These are phyloP conservation scores for Ennomos fuscantarius DNA, from an alignment of 2,888 invertebrate species.

Conservation along the genomic window DNA sequence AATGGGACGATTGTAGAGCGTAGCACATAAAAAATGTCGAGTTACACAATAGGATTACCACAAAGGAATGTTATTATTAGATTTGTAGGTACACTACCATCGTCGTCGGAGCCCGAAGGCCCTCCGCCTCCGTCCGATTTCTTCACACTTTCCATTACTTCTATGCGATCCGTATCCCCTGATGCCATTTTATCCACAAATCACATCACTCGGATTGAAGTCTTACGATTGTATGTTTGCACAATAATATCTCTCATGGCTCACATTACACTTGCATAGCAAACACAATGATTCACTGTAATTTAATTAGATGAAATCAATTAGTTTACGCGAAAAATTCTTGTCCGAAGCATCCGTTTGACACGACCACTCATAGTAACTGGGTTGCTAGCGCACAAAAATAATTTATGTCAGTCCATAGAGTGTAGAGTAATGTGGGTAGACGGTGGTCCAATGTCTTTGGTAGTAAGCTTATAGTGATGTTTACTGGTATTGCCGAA, in stretches of 20 bases:
- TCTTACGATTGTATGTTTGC: constrained; percentile 64
- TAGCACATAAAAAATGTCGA: constrained; percentile 50
- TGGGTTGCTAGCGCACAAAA: constrained; percentile 62
- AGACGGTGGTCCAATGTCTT: constrained; percentile 19
- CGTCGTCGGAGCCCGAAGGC: constrained; percentile 86
- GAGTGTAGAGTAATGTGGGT: constrained; percentile 45
- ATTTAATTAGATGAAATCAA: constrained; percentile 84
- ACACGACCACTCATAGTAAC: constrained; percentile 79
- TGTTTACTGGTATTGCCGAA: constrained; percentile 11
- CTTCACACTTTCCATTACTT: constrained; percentile 88
- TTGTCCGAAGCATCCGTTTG: constrained; percentile 77
- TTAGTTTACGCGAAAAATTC: constrained; percentile 78
- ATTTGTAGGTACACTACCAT: constrained; percentile 80
- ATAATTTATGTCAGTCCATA: constrained; percentile 35
- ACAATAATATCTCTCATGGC: constrained; percentile 76
- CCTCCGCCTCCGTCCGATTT: constrained; percentile 86
- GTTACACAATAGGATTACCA: constrained; percentile 57
- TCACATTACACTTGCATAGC: constrained; percentile 76
- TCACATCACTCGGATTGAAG: constrained; percentile 80
- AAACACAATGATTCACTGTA: constrained; percentile 79
- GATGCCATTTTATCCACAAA: constrained; percentile 90
- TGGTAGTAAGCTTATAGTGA: constrained; percentile 3
- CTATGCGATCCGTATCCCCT: constrained; percentile 93
- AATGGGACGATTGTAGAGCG: constrained; percentile 53
- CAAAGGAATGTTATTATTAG: constrained; percentile 64